phyloP scores from a whole-genome alignment of 2,888 invertebrate species.

The Cotesia congregata region DNA sequence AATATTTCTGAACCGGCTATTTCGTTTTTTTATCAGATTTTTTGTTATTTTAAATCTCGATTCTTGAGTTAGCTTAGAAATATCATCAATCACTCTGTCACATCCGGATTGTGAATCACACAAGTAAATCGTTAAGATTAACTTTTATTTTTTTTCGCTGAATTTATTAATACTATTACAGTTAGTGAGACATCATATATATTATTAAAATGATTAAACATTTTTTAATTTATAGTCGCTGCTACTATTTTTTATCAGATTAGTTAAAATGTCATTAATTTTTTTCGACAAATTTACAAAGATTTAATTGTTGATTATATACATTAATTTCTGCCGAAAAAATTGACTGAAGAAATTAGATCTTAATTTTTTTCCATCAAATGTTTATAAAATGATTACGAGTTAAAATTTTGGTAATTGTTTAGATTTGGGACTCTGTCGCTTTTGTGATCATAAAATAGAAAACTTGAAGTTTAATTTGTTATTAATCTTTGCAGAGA shows the following conservation, averaged over 20 bases:
- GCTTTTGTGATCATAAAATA: no score
- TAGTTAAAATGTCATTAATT: neutral
- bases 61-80: constrained; percentile 10
- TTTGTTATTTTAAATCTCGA: neutral
- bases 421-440: no score
- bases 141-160: constrained; percentile 6
- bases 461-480: no score
- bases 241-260: neutral
- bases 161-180: neutral
- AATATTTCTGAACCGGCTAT: neutral
- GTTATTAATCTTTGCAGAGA: no score
- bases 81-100: constrained; percentile 12
- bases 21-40: neutral
- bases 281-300: no score
- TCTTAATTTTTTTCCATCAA: no score
- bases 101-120: constrained; percentile 9
- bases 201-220: neutral
- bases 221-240: neutral
- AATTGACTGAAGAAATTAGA: no score
- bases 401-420: no score
- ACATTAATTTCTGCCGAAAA: no score
- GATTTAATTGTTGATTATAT: no score
- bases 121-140: neutral
- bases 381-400: no score
- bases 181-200: constrained; percentile 16